phyloP scores from a whole-genome alignment of 2,888 invertebrate species.

The Ectemnius lituratus region DNA sequence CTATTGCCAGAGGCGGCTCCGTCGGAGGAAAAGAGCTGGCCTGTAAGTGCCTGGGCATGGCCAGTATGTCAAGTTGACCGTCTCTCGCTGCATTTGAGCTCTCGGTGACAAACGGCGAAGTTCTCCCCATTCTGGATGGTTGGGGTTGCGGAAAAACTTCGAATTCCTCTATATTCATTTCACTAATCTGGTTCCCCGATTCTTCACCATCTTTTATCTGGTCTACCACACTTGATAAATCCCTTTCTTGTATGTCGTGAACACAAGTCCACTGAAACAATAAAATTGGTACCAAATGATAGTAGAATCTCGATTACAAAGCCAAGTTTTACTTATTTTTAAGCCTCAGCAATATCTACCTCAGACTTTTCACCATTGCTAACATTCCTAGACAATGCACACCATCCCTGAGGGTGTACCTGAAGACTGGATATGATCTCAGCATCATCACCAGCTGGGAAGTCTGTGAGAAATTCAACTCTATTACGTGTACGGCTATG shows the following conservation, averaged over 20 bases:
- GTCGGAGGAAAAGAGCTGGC: conserved; percentile 55
- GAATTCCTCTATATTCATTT: conserved; percentile 63
- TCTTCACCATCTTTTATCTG: conserved; percentile 63
- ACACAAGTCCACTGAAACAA: conserved; percentile 92
- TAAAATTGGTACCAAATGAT: background rate
- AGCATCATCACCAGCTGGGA: conserved; percentile 91
- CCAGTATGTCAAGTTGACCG: conserved; percentile 51
- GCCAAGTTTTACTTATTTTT: background rate
- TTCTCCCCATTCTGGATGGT: conserved; percentile 67
- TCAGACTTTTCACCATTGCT: conserved; percentile 92
- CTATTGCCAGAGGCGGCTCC: conserved; percentile 53
- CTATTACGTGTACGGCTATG: conserved; percentile 87
- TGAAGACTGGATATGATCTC: conserved; percentile 94
- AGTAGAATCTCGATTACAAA: background rate
- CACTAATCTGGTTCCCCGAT: conserved; percentile 55
- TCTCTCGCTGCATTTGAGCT: conserved; percentile 66
- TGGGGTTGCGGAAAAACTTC: conserved; percentile 67
- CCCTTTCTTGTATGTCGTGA: conserved; percentile 91
- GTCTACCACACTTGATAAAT: conserved; percentile 77
- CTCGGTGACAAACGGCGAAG: conserved; percentile 71
- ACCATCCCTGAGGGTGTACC: conserved; percentile 95
- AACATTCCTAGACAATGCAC: conserved; percentile 92
- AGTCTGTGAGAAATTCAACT: conserved; percentile 94
- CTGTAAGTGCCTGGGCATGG: conserved; percentile 19
- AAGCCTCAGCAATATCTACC: conserved; percentile 78